phyloP scores from a whole-genome alignment of 2,797 vertebrate species.

The Chaenodraco wilsoni region DNA sequence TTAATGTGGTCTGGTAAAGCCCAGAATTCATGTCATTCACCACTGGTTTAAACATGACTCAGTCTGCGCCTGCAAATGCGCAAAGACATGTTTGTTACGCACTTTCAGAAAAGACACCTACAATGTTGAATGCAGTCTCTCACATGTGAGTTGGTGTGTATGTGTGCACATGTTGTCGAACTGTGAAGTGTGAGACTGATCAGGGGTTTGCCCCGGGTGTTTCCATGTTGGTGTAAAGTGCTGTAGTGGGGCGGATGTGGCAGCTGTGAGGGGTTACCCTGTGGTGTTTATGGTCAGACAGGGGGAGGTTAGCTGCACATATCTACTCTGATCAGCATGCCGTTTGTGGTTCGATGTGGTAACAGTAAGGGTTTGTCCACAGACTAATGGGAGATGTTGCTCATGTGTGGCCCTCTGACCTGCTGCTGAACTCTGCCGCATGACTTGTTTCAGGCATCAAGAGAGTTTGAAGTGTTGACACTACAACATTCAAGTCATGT shows the following conservation, averaged over 20 bases:
- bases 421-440: conserved; percentile 30
- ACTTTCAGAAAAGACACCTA: conserved; percentile 28
- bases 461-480: not conserved
- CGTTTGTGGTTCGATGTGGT: conserved; percentile 58
- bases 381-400: conserved; percentile 18
- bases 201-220: conserved; percentile 75
- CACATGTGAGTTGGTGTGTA: not conserved
- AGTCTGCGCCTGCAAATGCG: conserved; percentile 32
- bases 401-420: conserved; percentile 1
- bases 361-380: conserved; percentile 9
- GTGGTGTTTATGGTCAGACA: conserved; percentile 66
- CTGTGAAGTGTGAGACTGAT: conserved; percentile 49
- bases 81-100: conserved; percentile 50
- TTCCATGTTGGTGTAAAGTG: conserved; percentile 69
- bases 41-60: conserved; percentile 51
- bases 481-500: not conserved
- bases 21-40: conserved; percentile 37
- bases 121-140: conserved; percentile 13
- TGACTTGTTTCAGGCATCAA: not conserved
- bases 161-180: conserved; percentile 12
- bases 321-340: conserved; percentile 48
- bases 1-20: conserved; percentile 53
- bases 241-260: conserved; percentile 66
- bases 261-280: conserved; percentile 61
- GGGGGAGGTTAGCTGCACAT: conserved; percentile 33